These are phyloP conservation scores for Hydrocynus forskahlii DNA, from an alignment of 2,797 vertebrate species.

Conservation along the genomic window DNA sequence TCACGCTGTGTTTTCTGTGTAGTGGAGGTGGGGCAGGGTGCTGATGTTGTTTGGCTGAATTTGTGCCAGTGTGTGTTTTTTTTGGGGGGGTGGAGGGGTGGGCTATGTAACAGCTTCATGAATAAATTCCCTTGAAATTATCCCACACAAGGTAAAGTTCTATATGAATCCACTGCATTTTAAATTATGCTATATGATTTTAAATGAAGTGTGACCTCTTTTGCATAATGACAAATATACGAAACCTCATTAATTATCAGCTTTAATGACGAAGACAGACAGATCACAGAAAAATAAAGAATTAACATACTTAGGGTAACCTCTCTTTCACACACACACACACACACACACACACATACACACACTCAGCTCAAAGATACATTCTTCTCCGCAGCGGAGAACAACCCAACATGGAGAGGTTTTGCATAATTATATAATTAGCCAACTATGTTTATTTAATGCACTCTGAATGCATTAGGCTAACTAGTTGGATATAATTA, in stretches of 20 bases:
- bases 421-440: conserved; percentile 80
- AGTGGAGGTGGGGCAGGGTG: not conserved
- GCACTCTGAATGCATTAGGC: conserved; percentile 75
- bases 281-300: conserved; percentile 47
- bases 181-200: not conserved
- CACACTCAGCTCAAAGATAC: not conserved
- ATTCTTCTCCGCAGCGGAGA: conserved; percentile 26
- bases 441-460: conserved; percentile 80
- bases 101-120: not conserved
- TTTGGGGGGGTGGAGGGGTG: not conserved
- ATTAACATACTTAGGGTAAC: not conserved
- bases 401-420: conserved; percentile 63
- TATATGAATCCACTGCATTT: not conserved
- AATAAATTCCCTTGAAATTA: conserved; percentile 20
- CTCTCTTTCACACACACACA: not conserved
- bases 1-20: conserved; percentile 22
- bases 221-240: conserved; percentile 13
- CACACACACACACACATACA: too few relatives aligned
- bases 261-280: conserved; percentile 60
- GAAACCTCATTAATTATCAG: conserved; percentile 35
- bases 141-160: conserved; percentile 3
- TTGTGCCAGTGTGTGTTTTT: not conserved
- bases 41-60: not conserved
- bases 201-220: conserved; percentile 26
- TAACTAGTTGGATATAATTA: conserved; percentile 75